phyloP scores from a whole-genome alignment of 2,797 vertebrate genomes.

The Chloroceryle inda region DNA sequence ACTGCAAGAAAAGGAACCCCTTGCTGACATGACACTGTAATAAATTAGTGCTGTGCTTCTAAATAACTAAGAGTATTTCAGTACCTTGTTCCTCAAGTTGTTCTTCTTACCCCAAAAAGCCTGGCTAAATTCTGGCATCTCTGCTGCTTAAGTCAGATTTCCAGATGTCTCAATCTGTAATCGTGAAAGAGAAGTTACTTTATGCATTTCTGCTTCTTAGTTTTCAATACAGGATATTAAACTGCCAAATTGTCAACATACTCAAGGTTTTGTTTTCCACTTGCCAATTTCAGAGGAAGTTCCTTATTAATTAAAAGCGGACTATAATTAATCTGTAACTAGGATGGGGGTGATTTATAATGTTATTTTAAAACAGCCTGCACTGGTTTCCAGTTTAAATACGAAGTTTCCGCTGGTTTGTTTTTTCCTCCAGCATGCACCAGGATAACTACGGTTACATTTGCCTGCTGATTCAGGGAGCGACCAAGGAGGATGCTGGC shows the following conservation, averaged over 20 bases:
- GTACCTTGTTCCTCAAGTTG: not conserved
- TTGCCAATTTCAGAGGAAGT: conserved; percentile 9
- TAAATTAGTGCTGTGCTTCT: not conserved
- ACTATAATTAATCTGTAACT: not conserved
- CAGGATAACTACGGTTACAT: conserved; percentile 97
- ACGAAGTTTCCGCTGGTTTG: not conserved
- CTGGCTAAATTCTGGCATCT: not conserved
- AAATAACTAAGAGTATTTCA: not conserved
- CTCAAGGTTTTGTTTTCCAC: not conserved
- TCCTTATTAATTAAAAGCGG: conserved; percentile 1
- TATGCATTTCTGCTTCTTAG: not conserved
- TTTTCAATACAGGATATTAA: not conserved
- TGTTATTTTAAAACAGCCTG: conserved; percentile 24
- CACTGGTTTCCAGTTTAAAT: not conserved
- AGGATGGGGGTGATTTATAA: not conserved
- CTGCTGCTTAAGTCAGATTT: not conserved
- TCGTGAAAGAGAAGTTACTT: not conserved
- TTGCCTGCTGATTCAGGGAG: conserved; percentile 98
- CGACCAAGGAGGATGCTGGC: conserved; percentile 94
- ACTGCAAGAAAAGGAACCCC: not conserved
- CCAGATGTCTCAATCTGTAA: not conserved
- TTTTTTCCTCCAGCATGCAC: conserved; percentile 88
- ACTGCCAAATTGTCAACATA: not conserved
- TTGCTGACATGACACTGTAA: not conserved
- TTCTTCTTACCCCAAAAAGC: not conserved